Percentiles rank a stretch among this genome's conserved stretches.
phyloP scores from a whole-genome alignment of 2,888 invertebrate species.

The Lasioglossum lativentre region DNA sequence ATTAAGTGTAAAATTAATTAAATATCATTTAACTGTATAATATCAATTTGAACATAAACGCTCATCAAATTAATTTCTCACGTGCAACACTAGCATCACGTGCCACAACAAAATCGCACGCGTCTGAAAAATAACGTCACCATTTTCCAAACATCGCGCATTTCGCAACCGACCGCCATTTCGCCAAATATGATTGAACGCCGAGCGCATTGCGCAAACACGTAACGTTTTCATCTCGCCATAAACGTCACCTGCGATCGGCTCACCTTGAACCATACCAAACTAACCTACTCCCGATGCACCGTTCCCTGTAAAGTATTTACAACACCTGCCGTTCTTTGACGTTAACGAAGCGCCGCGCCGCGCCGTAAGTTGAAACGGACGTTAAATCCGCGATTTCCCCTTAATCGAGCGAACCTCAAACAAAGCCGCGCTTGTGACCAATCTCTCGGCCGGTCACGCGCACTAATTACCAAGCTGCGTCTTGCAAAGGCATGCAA shows the following conservation, averaged over 20 bases:
- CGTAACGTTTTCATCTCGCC: conserved; percentile 17
- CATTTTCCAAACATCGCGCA: not conserved
- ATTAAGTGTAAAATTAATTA: not conserved
- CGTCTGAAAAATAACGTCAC: not conserved
- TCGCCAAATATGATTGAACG: conserved; percentile 10
- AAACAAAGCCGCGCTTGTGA: conserved; percentile 73
- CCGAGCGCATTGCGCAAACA: not conserved
- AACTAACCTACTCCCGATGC: conserved; percentile 52
- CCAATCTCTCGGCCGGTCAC: conserved; percentile 56
- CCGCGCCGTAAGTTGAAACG: conserved; percentile 49
- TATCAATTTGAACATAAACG: not conserved
- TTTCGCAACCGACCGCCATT: not conserved
- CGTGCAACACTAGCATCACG: not conserved
- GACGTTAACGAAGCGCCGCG: conserved; percentile 62
- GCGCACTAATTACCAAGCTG: conserved; percentile 66
- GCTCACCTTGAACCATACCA: conserved; percentile 51
- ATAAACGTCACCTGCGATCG: conserved; percentile 32
- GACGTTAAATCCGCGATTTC: conserved; percentile 43
- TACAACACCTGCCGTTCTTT: conserved; percentile 67
- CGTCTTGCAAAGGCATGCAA: conserved; percentile 57
- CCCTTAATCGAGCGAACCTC: conserved; percentile 45
- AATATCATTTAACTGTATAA: not conserved
- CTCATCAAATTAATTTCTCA: not conserved
- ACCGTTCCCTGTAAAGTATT: conserved; percentile 38
- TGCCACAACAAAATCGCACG: not conserved